Conservation (phyloP, 1,140 invertebrate genomes). For the Zaprionus nigranus region DNA sequence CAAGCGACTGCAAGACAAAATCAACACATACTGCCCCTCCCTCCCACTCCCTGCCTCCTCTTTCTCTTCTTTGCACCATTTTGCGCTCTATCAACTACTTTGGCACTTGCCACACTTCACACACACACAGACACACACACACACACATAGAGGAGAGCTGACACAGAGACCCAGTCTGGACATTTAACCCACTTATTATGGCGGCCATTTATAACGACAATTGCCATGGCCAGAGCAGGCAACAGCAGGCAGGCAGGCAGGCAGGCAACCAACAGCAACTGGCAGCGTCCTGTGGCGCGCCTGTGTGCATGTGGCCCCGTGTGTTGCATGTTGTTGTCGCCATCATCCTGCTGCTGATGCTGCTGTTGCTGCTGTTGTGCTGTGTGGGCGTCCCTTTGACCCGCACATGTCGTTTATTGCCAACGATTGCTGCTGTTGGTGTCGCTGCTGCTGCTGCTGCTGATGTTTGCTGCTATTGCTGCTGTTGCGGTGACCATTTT, state of each 20-base stretch:
- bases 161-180: slow-evolving; percentile 64
- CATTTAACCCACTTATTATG: slow-evolving; percentile 82
- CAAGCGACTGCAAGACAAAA: slow-evolving; percentile 36
- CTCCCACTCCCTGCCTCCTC: neutral
- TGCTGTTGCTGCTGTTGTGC: slow-evolving; percentile 6
- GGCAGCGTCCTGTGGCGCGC: neutral
- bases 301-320: neutral
- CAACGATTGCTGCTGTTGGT: slow-evolving; percentile 34
- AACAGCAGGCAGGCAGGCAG: neutral
- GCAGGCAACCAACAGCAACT: no score
- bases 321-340: slow-evolving; percentile 36
- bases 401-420: slow-evolving; percentile 76
- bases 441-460: slow-evolving; percentile 26
- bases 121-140: neutral
- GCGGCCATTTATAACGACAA: slow-evolving; percentile 77
- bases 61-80: neutral
- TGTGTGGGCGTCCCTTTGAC: slow-evolving; percentile 79
- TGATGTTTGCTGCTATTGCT: slow-evolving; percentile 25
- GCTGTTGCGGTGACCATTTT: slow-evolving; percentile 74
- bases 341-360: slow-evolving; percentile 21
- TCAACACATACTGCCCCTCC: slow-evolving; percentile 62
- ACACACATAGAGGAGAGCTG: slow-evolving; percentile 38
- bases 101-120: slow-evolving; percentile 20
- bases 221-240: slow-evolving; percentile 30
- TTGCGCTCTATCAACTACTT: neutral